A percentile compares a stretch with the other conserved stretches of the same genome.
These are phyloP conservation scores for Prionace glauca DNA, from an alignment of 2,797 vertebrate genomes.

Conservation along the genomic window DNA sequence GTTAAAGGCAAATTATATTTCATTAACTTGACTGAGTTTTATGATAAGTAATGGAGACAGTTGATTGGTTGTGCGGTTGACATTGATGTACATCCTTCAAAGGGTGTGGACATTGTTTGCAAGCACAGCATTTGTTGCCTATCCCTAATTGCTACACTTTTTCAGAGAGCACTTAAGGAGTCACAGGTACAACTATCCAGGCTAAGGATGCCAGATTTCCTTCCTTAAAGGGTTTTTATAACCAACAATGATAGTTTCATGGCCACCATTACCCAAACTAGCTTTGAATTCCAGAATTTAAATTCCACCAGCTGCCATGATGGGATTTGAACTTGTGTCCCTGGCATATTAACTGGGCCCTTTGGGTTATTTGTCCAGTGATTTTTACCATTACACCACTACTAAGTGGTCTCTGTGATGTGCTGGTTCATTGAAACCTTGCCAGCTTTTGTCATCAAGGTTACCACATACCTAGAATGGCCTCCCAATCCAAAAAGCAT, in stretches of 20 bases:
- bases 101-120: too few species aligned
- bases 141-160: too few species aligned
- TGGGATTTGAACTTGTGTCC: not conserved
- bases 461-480: not conserved
- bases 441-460: not conserved
- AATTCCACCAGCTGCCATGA: not conserved
- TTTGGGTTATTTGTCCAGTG: not conserved
- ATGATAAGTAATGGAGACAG: not conserved
- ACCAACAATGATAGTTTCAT: too few species aligned
- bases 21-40: not conserved
- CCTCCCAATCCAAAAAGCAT: not conserved
- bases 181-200: too few species aligned
- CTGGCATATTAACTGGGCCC: not conserved
- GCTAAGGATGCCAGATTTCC: too few species aligned
- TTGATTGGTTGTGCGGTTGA: too few species aligned
- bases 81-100: too few species aligned
- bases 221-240: too few species aligned
- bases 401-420: not conserved
- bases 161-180: too few species aligned
- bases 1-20: not conserved
- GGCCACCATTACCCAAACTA: not conserved
- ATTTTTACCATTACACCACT: not conserved
- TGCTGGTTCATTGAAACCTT: not conserved
- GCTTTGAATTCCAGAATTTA: not conserved
- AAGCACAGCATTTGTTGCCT: too few species aligned